Evolutionary conservation across 2,113 vertebrate species (phyloP), one percentile per base, ranked within the genome.

Genomic region (Mohoua ochrocephala): DNA sequence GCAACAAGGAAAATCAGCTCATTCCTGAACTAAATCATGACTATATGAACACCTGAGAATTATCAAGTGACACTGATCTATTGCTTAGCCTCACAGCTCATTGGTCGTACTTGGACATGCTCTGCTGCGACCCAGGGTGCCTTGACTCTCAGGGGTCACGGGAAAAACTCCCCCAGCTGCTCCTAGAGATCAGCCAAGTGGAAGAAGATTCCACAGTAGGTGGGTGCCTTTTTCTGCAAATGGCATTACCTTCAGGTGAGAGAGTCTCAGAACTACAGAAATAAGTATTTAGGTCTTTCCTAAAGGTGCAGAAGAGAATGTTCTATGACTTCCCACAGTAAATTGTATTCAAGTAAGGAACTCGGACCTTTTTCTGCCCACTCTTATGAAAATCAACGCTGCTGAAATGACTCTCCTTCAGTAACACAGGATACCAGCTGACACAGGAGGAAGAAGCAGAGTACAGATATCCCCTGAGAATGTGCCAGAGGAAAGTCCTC

Each of bases 91-190:
- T 63, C 19, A 37, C 19, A 63, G 56, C 37, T 67, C 17, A 26
- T 21, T 44, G 41, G 37, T 37, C 28, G 47, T 50, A n/a, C 19
- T 4, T 69, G 49, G 23, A 13, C 6, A 20, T 27, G 26, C 20
- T 54, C 45, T 92, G 27, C 3, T 1, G 44, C 52, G 27, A 74
- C 41, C 69, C 5, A 0, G 26, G 47, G 23, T 47, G 28, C 8
- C 16, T 4, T 15, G 18, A 47, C 11, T 80, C 22, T 3, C 15
- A 87, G 30, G 9, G 8, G 3, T 35, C 22, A 33, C 1, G 0
- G 37, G 20, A 59, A 50, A 61, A 96, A 7, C 26, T 39, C 37
- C 33, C 12, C 28, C 61, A 71, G n/a, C 13, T 61, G 21, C 30
- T 75, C 8, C 16, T 74, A 12, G 18, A 45, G 13, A 45, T 14